Percentiles rank a stretch among this genome's conserved stretches.
Conservation (phyloP, 2,113 vertebrate species). For the Shinisaurus crocodilurus region DNA sequence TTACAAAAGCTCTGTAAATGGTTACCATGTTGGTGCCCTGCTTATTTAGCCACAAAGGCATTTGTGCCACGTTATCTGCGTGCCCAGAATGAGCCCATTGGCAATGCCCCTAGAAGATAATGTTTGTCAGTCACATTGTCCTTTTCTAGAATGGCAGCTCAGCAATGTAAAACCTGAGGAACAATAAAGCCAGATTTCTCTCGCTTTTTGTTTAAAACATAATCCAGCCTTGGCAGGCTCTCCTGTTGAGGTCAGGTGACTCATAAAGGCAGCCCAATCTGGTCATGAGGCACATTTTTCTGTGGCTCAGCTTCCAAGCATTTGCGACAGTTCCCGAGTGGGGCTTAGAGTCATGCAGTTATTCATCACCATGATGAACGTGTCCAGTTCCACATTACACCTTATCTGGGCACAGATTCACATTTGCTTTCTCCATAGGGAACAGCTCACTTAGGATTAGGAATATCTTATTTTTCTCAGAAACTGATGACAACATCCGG, state of each 20-base stretch:
- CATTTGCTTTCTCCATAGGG: conserved; percentile 25
- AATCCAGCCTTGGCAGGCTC: not conserved
- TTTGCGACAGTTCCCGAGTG: conserved; percentile 54
- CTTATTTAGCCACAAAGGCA: conserved; percentile 32
- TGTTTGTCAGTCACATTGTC: conserved; percentile 27
- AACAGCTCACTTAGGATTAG: conserved; percentile 20
- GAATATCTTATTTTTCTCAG: not conserved
- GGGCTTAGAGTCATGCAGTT: conserved; percentile 51
- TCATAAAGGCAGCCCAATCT: conserved; percentile 58
- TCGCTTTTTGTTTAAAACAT: conserved; percentile 36
- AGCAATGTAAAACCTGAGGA: conserved; percentile 44
- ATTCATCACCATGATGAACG: conserved; percentile 61
- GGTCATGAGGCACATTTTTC: conserved; percentile 64
- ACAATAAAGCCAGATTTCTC: conserved; percentile 22
- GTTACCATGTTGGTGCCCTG: conserved; percentile 21
- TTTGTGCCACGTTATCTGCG: conserved; percentile 43
- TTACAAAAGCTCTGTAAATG: conserved; percentile 44
- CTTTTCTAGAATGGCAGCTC: conserved; percentile 54
- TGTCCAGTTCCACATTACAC: too few species aligned
- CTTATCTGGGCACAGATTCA: too few species aligned
- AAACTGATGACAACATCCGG: conserved; percentile 23
- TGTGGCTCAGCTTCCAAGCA: conserved; percentile 68
- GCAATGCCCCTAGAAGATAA: not conserved
- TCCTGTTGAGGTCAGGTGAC: conserved; percentile 49
- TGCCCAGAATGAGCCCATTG: conserved; percentile 27